Evolutionary conservation across 2,888 invertebrate species (phyloP).

Genomic region (Diabrotica balteata): DNA sequence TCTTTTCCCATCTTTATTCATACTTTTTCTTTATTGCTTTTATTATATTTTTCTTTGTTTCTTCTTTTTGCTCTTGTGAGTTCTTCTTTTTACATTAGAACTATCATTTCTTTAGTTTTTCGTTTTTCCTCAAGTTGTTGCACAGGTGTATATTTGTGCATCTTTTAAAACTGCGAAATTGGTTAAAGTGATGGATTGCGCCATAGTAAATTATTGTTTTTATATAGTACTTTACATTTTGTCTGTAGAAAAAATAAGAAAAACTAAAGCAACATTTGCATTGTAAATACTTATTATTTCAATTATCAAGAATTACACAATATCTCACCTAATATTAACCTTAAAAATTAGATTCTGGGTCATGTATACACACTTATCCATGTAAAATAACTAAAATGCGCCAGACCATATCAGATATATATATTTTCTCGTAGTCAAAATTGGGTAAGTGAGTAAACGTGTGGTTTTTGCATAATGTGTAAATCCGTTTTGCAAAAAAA

Average conservation of each 20-base stretch:
- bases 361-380: slow-evolving; percentile 1
- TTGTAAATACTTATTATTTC: neutral
- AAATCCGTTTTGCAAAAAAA: slow-evolving; percentile 1
- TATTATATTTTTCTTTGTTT: too few species aligned
- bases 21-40: too few species aligned
- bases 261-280: too few species aligned
- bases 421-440: slow-evolving; percentile 8
- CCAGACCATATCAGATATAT: slow-evolving; percentile 10
- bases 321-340: neutral
- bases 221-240: neutral
- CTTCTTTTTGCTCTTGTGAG: too few species aligned
- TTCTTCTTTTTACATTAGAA: too few species aligned
- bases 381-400: slow-evolving; percentile 5
- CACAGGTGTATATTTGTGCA: too few species aligned
- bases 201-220: neutral
- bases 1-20: too few species aligned
- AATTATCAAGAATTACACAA: neutral
- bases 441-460: slow-evolving; percentile 9
- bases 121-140: too few species aligned
- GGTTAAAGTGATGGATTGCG: too few species aligned
- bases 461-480: slow-evolving; percentile 5
- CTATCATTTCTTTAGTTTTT: too few species aligned
- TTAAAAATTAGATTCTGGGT: slow-evolving; percentile 9
- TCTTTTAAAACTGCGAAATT: too few species aligned
- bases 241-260: too few species aligned